phyloP scores from a whole-genome alignment of 2,797 vertebrate genomes.

The Echeneis naucrates region DNA sequence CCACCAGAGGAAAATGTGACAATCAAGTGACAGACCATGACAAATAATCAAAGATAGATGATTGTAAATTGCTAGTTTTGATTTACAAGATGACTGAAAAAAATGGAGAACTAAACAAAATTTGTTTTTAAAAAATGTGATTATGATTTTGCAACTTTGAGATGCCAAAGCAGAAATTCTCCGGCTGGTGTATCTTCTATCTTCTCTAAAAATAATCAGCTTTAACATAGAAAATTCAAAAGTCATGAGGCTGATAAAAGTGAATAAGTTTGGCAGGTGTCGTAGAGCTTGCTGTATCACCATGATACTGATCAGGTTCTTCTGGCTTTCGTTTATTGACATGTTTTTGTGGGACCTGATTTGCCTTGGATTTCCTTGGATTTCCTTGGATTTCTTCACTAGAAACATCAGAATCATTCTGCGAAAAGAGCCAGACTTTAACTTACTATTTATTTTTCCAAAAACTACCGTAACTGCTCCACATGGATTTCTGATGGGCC shows the following conservation, averaged over 20 bases:
- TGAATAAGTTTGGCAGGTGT: neutral
- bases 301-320: slow-evolving; percentile 20
- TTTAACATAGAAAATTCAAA: neutral
- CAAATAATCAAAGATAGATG: neutral
- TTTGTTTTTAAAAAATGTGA: too few relatives aligned
- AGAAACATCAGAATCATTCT: slow-evolving; percentile 14
- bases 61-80: neutral
- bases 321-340: slow-evolving; percentile 6
- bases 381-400: too few relatives aligned
- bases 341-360: slow-evolving; percentile 6
- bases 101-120: neutral
- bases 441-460: slow-evolving; percentile 4
- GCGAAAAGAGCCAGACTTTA: neutral
- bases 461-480: too few relatives aligned
- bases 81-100: neutral
- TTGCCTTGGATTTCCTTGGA: neutral
- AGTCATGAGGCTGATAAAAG: neutral
- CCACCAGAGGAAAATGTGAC: slow-evolving; percentile 5
- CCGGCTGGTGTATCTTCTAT: neutral
- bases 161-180: neutral
- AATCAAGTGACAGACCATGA: slow-evolving; percentile 18
- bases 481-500: too few relatives aligned
- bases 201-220: slow-evolving; percentile 9
- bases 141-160: neutral
- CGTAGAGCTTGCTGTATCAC: neutral